Percentiles rank a stretch among this genome's conserved stretches.
Evolutionary conservation across 1,140 invertebrate species (phyloP).

Genomic region (Nomia melanderi): DNA sequence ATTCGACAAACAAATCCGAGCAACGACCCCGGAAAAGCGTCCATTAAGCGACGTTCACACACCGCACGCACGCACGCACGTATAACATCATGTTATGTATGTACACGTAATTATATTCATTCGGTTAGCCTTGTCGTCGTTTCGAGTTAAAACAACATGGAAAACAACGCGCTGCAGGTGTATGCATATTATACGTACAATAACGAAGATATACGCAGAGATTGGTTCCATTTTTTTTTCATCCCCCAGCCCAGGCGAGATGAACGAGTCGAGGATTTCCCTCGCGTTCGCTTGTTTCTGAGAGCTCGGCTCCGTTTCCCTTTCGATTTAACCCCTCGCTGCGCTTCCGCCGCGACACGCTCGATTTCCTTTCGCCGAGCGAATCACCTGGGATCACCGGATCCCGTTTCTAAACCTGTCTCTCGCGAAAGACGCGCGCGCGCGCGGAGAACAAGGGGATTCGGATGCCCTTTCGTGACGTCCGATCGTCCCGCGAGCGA

Average conservation of each 20-base stretch:
- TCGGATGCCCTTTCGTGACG: too few species aligned
- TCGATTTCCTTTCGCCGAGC: background rate
- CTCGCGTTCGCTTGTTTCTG: background rate
- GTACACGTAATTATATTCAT: constrained; percentile 20
- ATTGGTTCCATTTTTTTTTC: constrained; percentile 41
- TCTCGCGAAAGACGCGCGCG: constrained; percentile 1
- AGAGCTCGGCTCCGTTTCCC: too few species aligned
- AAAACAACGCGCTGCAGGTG: constrained; percentile 24
- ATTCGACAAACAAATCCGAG: constrained; percentile 30
- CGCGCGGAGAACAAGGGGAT: background rate
- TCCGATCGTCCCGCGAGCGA: too few species aligned
- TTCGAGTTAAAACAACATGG: constrained; percentile 42
- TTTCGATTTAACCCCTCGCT: background rate
- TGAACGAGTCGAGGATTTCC: constrained; percentile 19
- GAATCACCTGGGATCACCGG: background rate
- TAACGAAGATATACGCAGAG: constrained; percentile 44
- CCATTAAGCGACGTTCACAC: constrained; percentile 38
- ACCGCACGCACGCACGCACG: constrained; percentile 42
- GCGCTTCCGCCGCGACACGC: background rate
- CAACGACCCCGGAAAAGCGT: constrained; percentile 23
- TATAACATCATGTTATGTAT: constrained; percentile 33
- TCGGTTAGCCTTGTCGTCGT: constrained; percentile 36
- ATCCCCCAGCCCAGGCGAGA: too few species aligned
- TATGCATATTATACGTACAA: constrained; percentile 12
- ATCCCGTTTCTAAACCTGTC: background rate